Evolutionary conservation across 1,140 invertebrate genomes (phyloP).

Genomic region (Ceratina australensis): DNA sequence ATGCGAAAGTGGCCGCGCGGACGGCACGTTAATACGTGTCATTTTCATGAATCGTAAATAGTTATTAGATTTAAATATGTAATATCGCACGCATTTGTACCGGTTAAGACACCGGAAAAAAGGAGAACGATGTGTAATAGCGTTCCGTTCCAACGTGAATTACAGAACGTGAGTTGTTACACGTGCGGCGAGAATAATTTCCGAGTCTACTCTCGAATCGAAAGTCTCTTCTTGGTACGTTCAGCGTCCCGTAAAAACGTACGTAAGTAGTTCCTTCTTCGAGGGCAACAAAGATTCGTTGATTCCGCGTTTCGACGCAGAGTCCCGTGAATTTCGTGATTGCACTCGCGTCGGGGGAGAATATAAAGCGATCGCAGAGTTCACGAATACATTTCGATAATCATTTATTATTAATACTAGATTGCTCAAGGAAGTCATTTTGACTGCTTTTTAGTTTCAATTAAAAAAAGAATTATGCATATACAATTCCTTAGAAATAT

Average conservation of each 20-base stretch:
- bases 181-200: background rate
- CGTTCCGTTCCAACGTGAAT: background rate
- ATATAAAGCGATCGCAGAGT: background rate
- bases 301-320: background rate
- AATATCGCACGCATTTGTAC: background rate
- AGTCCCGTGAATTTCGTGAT: background rate
- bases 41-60: background rate
- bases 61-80: background rate
- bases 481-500: no score
- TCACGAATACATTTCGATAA: no score
- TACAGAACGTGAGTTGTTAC: no score
- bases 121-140: background rate
- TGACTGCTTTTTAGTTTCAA: no score
- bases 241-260: slow-evolving; percentile 4
- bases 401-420: no score
- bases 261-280: background rate
- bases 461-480: no score
- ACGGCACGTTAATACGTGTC: background rate
- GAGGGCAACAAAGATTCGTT: background rate
- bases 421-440: no score
- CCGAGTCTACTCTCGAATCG: background rate
- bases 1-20: no score
- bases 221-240: background rate
- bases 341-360: background rate
- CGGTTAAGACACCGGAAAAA: background rate